Base-by-base conservation (phyloP, 35 echinoderm and acorn worm genomes). In the Apostichopus californicus region DNA sequence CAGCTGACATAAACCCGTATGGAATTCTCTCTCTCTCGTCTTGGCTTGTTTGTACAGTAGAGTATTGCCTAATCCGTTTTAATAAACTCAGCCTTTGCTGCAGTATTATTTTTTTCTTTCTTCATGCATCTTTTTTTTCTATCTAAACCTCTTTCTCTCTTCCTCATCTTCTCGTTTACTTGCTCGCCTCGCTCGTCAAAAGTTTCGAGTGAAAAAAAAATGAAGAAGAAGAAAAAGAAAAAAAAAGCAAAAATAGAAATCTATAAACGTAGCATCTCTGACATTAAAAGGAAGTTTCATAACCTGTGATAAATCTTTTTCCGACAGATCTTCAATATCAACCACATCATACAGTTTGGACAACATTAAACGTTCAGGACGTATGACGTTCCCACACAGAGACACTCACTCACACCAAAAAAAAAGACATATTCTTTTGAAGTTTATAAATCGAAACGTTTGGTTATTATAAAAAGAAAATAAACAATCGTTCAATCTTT, bases 1-100 rank as follows among this genome's bases (percentile, higher is more conserved):
- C 17, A 58, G 18, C 58, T 60, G 81, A 85, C 81, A 85, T 85
- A 85, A 85, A 85, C 57, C 81, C 81, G 54, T 55, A 60, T 85
- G 81, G 81, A 85, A 85, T 85, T 85, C 81, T 54, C 10, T 58
- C n/a, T n/a, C n/a, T n/a, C n/a, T n/a, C 56, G 55, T 18, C n/a
- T 25, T 58, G 14, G n/a, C 56, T 60, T 85, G 22, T 57, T 85
- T 85, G 55, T 85, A 22, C 81, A 60, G 81, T 17, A 55, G 57
- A 55, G 81, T 85, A 25, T 59, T 85, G 5, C n/a, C 3, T 85
- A 85, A 85, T 58, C 54, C 57, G 57, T 85, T 85, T 75, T 75
- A 20, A 75, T 20, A 20, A 75, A 75, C n/a, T 75, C 17, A 75
- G 71, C 71, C 71, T 6, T 13, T 14, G n/a, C 71, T 46, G 34